Evolutionary conservation across 2,113 vertebrate species (phyloP).

Genomic region (Embiotoca jacksoni): DNA sequence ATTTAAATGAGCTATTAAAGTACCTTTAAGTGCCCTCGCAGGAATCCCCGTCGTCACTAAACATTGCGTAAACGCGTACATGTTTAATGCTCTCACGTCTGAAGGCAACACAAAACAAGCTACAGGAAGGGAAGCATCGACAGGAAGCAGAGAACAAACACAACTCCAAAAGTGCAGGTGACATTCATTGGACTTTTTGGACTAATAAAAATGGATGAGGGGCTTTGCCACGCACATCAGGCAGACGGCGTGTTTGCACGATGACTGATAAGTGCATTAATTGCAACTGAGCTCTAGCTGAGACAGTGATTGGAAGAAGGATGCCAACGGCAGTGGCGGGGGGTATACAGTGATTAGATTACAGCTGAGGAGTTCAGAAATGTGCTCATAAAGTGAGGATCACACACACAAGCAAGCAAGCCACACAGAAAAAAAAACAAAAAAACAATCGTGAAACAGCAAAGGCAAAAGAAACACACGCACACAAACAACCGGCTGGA

Average conservation of each 20-base stretch:
- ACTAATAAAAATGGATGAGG: slow-evolving; percentile 40
- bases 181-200: slow-evolving; percentile 5
- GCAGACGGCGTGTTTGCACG: slow-evolving; percentile 30
- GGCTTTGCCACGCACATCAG: slow-evolving; percentile 17
- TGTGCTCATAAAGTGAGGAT: slow-evolving; percentile 40
- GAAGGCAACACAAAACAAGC: slow-evolving; percentile 29
- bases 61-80: slow-evolving; percentile 3
- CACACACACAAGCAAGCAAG: slow-evolving; percentile 19
- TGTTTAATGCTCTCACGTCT: slow-evolving; percentile 16
- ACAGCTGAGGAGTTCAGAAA: slow-evolving; percentile 36
- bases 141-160: slow-evolving; percentile 2
- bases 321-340: slow-evolving; percentile 5
- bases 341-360: slow-evolving; percentile 41
- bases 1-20: slow-evolving; percentile 31
- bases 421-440: background rate
- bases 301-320: slow-evolving; percentile 36
- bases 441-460: too few species aligned
- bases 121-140: slow-evolving; percentile 5
- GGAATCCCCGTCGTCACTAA: slow-evolving; percentile 11
- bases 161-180: background rate
- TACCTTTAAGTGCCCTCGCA: slow-evolving; percentile 9
- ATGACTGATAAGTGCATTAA: slow-evolving; percentile 61
- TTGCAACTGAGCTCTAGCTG: slow-evolving; percentile 43
- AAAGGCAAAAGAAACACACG: background rate
- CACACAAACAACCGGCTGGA: slow-evolving; percentile 23